Base-by-base conservation (phyloP, 2,797 vertebrate genomes). In the Lophotriccus pileatus region DNA sequence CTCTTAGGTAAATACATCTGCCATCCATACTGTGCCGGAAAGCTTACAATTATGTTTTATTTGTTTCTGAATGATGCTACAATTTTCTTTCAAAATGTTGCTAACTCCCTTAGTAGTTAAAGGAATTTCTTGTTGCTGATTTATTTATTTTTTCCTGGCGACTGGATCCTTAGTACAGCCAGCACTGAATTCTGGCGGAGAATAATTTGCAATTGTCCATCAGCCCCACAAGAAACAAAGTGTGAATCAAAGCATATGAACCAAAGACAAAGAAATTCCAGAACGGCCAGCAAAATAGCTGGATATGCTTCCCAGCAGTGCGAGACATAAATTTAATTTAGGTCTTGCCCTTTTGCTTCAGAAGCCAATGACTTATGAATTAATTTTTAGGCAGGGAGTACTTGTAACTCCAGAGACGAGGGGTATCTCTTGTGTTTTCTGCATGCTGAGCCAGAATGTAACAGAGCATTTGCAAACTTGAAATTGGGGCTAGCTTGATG, bases 1-100 rank as follows among this genome's bases (percentile, higher is more conserved):
- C 82, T 91, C 75, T 73, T 91, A 96, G 95, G 94, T 96, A 95
- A 93, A 93, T 97, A 87, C 89, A 91, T 93, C 92, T 96, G 92
- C 82, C 55, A 56, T 93, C 73, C 89, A 86, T 89, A 84, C 67
- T 86, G 4, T 39, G 74, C 67, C 8, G 9, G 83, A 92, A 86
- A 81, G 52, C 47, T 82, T 86, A 41, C 75, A 88, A 52, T 73
- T 85, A 36, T 77, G 53, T 94, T 86, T 92, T 89, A 73, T 92
- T 92, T 77, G 58, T 94, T 90, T 94, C 79, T 84, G 79, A 94
- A 79, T 32, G 63, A 79, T 16, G 21, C 62, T 91, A 52, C 24
- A 1, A 36, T 78, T 67, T 77, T 90, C 50, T 94, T 87, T 66
- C 84, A 73, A 76, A 95, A 66, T 67, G 64, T 59, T 95, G 76